Evolutionary conservation across 2,797 vertebrate genomes (phyloP).

Genomic region (Acomys russatus): DNA sequence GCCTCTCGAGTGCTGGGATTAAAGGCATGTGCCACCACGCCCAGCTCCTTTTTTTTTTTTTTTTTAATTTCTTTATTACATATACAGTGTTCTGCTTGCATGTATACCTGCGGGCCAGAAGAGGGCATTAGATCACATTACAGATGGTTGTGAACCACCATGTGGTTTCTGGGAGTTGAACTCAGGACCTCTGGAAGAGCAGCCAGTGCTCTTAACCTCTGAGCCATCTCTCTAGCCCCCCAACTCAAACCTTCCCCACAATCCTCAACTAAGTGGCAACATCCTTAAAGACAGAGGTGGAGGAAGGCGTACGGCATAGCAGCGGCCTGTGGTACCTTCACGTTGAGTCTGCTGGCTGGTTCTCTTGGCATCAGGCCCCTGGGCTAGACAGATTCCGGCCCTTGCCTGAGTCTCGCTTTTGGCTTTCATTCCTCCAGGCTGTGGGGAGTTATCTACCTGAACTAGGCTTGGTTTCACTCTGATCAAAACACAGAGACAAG

Average conservation of each 20-base stretch:
- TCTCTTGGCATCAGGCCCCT: not conserved
- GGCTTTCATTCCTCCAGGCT: constrained; percentile 49
- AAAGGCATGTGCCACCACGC: no score
- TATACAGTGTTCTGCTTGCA: no score
- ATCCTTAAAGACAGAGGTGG: not conserved
- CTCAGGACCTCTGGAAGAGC: no score
- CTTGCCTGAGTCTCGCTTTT: not conserved
- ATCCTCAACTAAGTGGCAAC: not conserved
- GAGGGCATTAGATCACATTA: no score
- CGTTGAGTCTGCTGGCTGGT: not conserved
- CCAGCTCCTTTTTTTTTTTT: no score
- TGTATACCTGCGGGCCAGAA: no score
- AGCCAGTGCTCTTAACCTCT: no score
- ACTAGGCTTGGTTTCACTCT: constrained; percentile 52
- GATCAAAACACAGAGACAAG: constrained; percentile 6
- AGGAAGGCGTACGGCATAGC: not conserved
- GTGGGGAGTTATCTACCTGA: constrained; percentile 34
- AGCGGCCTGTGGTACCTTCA: not conserved
- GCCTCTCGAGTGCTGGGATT: no score
- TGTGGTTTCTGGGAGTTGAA: no score
- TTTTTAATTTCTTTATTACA: no score
- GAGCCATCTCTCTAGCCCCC: no score
- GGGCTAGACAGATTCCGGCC: not conserved
- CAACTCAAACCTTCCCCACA: not conserved
- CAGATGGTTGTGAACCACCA: no score